Evolutionary conservation across 2,797 vertebrate genomes (phyloP).

Genomic region (Decapterus maruadsi): DNA sequence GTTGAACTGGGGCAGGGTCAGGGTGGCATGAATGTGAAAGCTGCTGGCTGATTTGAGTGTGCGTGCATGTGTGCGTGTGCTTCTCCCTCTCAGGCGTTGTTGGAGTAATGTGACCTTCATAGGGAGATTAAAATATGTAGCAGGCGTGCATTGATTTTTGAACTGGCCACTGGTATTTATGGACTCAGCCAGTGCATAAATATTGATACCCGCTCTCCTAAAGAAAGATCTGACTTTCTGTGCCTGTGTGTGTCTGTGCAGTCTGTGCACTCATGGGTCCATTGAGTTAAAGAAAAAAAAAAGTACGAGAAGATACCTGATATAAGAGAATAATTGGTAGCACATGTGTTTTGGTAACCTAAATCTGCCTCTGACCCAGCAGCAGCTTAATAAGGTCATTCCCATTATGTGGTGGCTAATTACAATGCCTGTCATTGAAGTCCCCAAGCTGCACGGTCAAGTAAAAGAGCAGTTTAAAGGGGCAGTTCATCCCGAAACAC

Average conservation of each 20-base stretch:
- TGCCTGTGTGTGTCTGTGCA: slow-evolving; percentile 38
- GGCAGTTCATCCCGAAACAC: slow-evolving; percentile 26
- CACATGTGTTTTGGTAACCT: slow-evolving; percentile 62
- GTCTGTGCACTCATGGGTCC: slow-evolving; percentile 26
- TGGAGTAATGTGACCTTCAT: slow-evolving; percentile 83
- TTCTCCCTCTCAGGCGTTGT: slow-evolving; percentile 59
- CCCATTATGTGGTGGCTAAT: slow-evolving; percentile 74
- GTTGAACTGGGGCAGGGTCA: slow-evolving; percentile 42
- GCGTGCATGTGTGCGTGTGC: slow-evolving; percentile 16
- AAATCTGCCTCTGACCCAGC: slow-evolving; percentile 65
- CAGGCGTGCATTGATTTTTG: slow-evolving; percentile 82
- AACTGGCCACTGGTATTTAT: slow-evolving; percentile 81
- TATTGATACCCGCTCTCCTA: slow-evolving; percentile 75
- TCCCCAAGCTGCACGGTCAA: slow-evolving; percentile 59
- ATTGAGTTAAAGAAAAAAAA: slow-evolving; percentile 7
- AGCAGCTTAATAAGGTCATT: slow-evolving; percentile 73
- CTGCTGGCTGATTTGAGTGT: slow-evolving; percentile 39
- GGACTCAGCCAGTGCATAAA: slow-evolving; percentile 80
- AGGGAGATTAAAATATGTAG: slow-evolving; percentile 83
- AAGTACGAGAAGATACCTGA: slow-evolving; percentile 22
- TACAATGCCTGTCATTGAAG: slow-evolving; percentile 61
- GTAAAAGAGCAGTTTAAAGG: slow-evolving; percentile 60
- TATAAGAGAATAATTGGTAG: slow-evolving; percentile 33
- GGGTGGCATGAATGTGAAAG: slow-evolving; percentile 27
- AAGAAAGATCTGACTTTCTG: slow-evolving; percentile 62